Evolutionary conservation across 1,140 invertebrate species (phyloP).

Genomic region (Drosophila baimaii): DNA sequence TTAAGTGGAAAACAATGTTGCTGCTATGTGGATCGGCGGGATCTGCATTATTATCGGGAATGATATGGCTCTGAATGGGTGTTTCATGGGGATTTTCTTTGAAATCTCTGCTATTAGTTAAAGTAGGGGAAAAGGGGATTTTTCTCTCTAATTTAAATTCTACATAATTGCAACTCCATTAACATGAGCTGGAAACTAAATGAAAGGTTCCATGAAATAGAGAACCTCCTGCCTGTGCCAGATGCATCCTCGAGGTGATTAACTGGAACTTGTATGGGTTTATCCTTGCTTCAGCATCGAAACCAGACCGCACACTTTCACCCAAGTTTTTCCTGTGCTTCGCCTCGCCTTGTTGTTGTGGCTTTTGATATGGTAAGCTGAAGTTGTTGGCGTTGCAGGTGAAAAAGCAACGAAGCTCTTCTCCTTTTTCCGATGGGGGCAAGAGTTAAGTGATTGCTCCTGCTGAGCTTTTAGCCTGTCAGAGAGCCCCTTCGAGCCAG

Average conservation of each 20-base stretch:
- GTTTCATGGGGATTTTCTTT: constrained; percentile 6
- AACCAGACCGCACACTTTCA: too few species aligned
- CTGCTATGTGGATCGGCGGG: constrained; percentile 5
- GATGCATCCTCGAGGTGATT: not conserved
- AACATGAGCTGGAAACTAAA: not conserved
- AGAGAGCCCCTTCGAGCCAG: too few species aligned
- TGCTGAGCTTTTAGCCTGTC: constrained; percentile 43
- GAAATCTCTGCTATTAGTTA: constrained; percentile 2
- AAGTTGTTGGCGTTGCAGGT: constrained; percentile 25
- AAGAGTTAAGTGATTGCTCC: constrained; percentile 48
- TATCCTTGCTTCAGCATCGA: too few species aligned
- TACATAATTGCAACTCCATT: not conserved
- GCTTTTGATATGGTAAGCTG: not conserved
- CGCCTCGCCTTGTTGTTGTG: not conserved
- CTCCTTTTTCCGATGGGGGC: not conserved
- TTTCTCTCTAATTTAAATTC: not conserved
- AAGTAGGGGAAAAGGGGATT: not conserved
- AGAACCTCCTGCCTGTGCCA: not conserved
- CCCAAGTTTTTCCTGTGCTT: not conserved
- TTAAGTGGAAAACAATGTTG: constrained; percentile 73
- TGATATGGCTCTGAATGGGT: not conserved
- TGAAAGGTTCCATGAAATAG: not conserved
- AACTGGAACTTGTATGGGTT: constrained; percentile 9
- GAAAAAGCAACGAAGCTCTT: not conserved
- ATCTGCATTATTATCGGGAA: constrained; percentile 27